These are phyloP conservation scores for Endotricha flammealis DNA, from an alignment of 2,888 invertebrate species.

Conservation along the genomic window DNA sequence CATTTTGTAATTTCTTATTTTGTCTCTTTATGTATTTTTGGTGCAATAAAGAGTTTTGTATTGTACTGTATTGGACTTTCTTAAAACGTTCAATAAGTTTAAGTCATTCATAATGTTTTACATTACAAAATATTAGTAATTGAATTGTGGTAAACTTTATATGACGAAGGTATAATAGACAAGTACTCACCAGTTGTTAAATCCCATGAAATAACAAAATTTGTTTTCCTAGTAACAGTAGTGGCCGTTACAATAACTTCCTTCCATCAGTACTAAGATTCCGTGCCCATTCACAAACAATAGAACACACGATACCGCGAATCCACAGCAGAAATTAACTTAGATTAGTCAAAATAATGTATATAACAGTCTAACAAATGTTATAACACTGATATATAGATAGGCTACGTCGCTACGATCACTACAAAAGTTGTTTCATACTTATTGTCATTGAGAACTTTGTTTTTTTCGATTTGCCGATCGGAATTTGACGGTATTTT, in stretches of 20 bases:
- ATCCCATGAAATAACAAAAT: slow-evolving; percentile 65
- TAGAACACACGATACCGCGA: slow-evolving; percentile 53
- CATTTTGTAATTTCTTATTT: too few relatives aligned
- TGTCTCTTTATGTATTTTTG: too few relatives aligned
- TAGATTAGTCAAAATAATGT: slow-evolving; percentile 15
- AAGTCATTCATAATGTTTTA: too few relatives aligned
- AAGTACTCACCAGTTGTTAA: slow-evolving; percentile 53
- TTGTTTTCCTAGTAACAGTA: slow-evolving; percentile 42
- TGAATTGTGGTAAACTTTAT: too few relatives aligned
- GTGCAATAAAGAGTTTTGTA: too few relatives aligned
- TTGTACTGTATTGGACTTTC: too few relatives aligned
- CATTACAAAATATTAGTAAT: too few relatives aligned
- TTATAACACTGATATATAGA: slow-evolving; percentile 5
- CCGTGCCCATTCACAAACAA: slow-evolving; percentile 59
- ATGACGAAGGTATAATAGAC: slow-evolving; percentile 9
- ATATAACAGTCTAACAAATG: slow-evolving; percentile 15
- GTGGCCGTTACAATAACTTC: slow-evolving; percentile 55
- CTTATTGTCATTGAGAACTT: slow-evolving; percentile 44
- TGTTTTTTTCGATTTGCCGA: slow-evolving; percentile 36
- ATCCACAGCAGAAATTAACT: slow-evolving; percentile 37
- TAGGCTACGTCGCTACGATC: slow-evolving; percentile 13
- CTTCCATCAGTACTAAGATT: slow-evolving; percentile 54
- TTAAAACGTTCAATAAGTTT: too few relatives aligned
- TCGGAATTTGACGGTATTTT: slow-evolving; percentile 41
- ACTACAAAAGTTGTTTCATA: slow-evolving; percentile 26